Conservation (phyloP, 2,888 invertebrate species). For the Ptychoptera contaminata region DNA sequence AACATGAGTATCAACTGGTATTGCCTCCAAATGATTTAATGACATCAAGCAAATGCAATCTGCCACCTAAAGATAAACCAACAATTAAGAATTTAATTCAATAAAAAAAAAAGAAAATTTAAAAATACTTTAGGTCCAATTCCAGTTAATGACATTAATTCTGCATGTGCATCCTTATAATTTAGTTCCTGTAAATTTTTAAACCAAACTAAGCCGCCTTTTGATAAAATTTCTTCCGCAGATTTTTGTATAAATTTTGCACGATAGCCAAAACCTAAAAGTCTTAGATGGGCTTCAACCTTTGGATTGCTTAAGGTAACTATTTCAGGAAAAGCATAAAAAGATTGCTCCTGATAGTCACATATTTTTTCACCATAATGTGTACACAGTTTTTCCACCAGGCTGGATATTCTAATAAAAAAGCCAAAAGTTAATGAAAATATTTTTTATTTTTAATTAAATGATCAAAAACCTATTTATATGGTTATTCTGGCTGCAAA, state of each 20-base stretch:
- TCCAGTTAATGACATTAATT: conserved; percentile 67
- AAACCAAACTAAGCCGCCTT: conserved; percentile 63
- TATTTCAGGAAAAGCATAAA: conserved; percentile 70
- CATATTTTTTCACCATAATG: conserved; percentile 68
- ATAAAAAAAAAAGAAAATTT: not conserved
- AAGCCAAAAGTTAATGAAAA: not conserved
- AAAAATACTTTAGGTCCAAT: conserved; percentile 75
- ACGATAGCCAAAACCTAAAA: conserved; percentile 72
- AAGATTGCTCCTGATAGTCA: conserved; percentile 42
- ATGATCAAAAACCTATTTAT: conserved; percentile 52
- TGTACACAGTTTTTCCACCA: conserved; percentile 78
- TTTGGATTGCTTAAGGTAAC: conserved; percentile 37
- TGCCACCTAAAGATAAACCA: conserved; percentile 60
- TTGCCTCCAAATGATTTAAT: conserved; percentile 66
- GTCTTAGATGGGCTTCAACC: conserved; percentile 36
- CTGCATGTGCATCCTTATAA: conserved; percentile 55
- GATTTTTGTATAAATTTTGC: conserved; percentile 72
- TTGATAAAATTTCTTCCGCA: conserved; percentile 47
- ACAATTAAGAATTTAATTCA: no score
- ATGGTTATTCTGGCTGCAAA: conserved; percentile 95
- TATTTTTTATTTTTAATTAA: conserved; percentile 1
- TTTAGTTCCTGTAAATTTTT: conserved; percentile 43
- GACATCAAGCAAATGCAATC: conserved; percentile 98
- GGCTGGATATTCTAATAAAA: conserved; percentile 62
- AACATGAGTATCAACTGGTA: conserved; percentile 95